Conservation (phyloP, 2,797 vertebrate species). For the Aeoliscus strigatus region DNA sequence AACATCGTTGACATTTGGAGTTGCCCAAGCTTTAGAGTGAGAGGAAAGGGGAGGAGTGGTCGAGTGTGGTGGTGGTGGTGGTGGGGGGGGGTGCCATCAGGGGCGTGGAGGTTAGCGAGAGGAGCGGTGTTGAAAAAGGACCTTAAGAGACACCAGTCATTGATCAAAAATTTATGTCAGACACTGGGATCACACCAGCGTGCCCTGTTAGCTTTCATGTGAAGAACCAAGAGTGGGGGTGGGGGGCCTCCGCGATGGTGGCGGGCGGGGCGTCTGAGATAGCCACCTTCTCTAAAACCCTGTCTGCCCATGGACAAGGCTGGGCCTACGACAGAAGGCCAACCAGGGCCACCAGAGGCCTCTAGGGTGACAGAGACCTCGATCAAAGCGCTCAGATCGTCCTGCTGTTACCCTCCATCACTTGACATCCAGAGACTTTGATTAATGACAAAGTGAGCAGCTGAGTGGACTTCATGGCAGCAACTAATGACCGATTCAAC, state of each 20-base stretch:
- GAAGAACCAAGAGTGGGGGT: too few relatives aligned
- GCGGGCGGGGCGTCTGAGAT: too few relatives aligned
- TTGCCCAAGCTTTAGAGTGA: conserved; percentile 68
- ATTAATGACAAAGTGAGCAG: conserved; percentile 51
- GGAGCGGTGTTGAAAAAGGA: conserved; percentile 56
- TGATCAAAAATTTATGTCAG: conserved; percentile 74
- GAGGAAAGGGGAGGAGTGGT: conserved; percentile 60
- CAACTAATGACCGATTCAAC: conserved; percentile 49
- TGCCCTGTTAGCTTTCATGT: conserved; percentile 61
- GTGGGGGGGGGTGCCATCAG: conserved; percentile 18
- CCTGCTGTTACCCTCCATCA: conserved; percentile 35
- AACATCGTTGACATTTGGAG: conserved; percentile 86
- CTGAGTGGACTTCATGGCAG: conserved; percentile 39
- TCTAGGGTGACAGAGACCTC: conserved; percentile 29
- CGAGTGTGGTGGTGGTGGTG: too few relatives aligned
- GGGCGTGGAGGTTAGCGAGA: conserved; percentile 22
- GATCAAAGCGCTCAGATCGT: conserved; percentile 61
- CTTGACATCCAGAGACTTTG: conserved; percentile 45
- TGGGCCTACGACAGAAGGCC: conserved; percentile 11
- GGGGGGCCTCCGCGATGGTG: too few relatives aligned
- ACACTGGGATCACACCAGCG: conserved; percentile 50
- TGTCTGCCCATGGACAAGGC: conserved; percentile 32
- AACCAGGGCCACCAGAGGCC: conserved; percentile 26
- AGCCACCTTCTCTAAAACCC: conserved; percentile 36
- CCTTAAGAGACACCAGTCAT: conserved; percentile 57